Base-by-base conservation (phyloP, 2,888 invertebrate genomes). In the Helicoverpa assulta region DNA sequence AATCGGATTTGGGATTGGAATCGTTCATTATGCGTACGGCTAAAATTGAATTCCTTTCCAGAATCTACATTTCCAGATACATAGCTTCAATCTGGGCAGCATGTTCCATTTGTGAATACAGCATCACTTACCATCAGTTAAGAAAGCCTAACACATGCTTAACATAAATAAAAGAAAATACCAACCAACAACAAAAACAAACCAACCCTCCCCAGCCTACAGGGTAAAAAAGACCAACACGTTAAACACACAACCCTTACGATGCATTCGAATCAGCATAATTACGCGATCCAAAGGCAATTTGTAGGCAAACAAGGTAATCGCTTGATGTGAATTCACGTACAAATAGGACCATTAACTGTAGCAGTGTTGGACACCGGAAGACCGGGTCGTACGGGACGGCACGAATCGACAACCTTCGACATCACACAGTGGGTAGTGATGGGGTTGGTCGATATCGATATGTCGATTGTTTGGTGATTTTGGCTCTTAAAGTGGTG, bases 371-470 rank as follows among this genome's bases (percentile, higher is more conserved):
- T 90, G 91, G 90, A 92, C 91, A 91, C 91, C 93, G 94, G 94
- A 94, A 94, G 92, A 90, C 86, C 84, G 86, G 78, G 89, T 89
- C 90, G 90, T 91, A 91, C 89, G 91, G 89, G 91, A 83, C 88
- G 81, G 84, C 87, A 84, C 88, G 86, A 89, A 83, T 88, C 85
- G 86, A 87, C 93, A 92, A 94, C 93, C 93, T 94, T 92, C 94
- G 94, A 95, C 94, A 93, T 93, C 93, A 93, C 93, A 94, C 92
- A 92, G 91, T 86, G 88, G 70, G 21, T 87, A 93, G 92, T 78
- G 91, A 78, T 82, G 92, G 75, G 82, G 59, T 19, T 79, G 64
- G 70, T 87, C 84, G 86, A 87, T 75, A 55, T 77, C 76, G 79
- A 76, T 7, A 19, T 8, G 18, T 21, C 14, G 2, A 6, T 50